Percentiles rank a stretch among this genome's conserved stretches.
Conservation (phyloP, 2,113 vertebrate species). For the Rostratula benghalensis region DNA sequence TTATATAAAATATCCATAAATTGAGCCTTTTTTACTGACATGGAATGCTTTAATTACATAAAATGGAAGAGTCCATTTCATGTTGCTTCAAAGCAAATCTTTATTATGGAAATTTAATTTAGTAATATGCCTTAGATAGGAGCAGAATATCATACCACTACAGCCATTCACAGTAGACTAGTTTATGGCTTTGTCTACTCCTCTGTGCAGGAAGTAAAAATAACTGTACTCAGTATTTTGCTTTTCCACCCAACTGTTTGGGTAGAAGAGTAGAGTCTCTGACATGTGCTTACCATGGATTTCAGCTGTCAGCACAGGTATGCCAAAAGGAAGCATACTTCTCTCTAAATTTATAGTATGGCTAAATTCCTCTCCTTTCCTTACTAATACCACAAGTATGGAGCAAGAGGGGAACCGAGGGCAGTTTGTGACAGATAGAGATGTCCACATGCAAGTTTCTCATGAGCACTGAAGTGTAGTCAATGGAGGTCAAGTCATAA, state of each 20-base stretch:
- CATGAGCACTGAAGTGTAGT: neutral
- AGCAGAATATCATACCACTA: neutral
- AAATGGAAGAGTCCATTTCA: neutral
- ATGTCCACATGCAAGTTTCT: neutral
- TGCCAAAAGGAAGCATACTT: neutral
- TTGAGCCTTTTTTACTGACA: neutral
- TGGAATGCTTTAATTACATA: neutral
- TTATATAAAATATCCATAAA: neutral
- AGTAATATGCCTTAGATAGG: neutral
- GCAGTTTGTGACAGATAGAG: neutral
- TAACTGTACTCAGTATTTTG: neutral
- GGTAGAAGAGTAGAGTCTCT: neutral
- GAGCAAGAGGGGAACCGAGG: neutral
- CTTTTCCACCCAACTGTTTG: neutral
- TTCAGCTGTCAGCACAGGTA: neutral
- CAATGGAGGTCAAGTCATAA: neutral
- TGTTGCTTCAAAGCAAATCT: neutral
- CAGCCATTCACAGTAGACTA: neutral
- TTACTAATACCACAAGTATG: neutral
- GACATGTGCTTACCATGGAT: neutral
- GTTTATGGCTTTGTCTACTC: neutral
- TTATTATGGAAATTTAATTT: neutral
- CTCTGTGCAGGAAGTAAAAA: neutral
- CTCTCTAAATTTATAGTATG: neutral
- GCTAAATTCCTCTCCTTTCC: neutral